A percentile compares a stretch with the other conserved stretches of the same genome.
phyloP scores from a whole-genome alignment of 2,888 invertebrate genomes.

The Spatulosminthurus flaviceps region DNA sequence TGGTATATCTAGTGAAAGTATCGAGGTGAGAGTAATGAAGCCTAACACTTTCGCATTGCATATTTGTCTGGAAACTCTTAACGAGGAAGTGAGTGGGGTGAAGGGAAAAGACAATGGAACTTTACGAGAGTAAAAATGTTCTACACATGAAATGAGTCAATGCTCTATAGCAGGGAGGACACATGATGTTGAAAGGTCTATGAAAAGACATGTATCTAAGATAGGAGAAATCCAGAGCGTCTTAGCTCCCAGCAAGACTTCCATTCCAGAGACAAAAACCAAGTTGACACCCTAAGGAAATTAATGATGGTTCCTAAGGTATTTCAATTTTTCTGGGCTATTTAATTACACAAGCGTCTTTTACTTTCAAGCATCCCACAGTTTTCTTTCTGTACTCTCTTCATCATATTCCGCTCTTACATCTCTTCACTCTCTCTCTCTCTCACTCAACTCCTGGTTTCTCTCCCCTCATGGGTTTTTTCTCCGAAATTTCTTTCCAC shows the following conservation, averaged over 20 bases:
- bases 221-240: slow-evolving; percentile 7
- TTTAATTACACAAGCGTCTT: slow-evolving; percentile 54
- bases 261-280: slow-evolving; percentile 54
- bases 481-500: background rate
- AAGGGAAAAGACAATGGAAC: background rate
- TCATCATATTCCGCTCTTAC: slow-evolving; percentile 19
- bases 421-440: slow-evolving; percentile 7
- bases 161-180: background rate
- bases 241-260: slow-evolving; percentile 34
- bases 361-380: slow-evolving; percentile 45
- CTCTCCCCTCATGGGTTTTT: background rate
- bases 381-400: slow-evolving; percentile 19
- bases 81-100: background rate
- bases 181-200: too few relatives aligned
- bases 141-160: slow-evolving; percentile 13
- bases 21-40: background rate
- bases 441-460: background rate
- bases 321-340: slow-evolving; percentile 58
- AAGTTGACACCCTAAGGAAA: slow-evolving; percentile 60
- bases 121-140: background rate
- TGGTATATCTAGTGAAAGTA: background rate
- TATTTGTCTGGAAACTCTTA: background rate
- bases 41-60: background rate
- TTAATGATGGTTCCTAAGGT: slow-evolving; percentile 59
- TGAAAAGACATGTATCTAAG: too few relatives aligned